These are phyloP conservation scores for Crypturellus tataupa DNA, from an alignment of 2,797 vertebrate genomes.

Conservation along the genomic window DNA sequence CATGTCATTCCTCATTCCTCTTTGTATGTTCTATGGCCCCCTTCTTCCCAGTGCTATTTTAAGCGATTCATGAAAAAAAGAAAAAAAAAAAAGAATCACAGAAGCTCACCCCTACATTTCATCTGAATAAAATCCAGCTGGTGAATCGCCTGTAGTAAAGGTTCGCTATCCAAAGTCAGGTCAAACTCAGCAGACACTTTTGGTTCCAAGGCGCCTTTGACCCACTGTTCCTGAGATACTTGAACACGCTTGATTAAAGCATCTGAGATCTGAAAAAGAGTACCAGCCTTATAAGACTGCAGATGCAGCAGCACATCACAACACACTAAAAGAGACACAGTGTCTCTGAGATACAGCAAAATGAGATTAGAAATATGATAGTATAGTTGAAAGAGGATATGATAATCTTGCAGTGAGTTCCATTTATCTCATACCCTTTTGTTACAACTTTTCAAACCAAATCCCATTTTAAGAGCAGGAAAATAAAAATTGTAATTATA, in stretches of 20 bases:
- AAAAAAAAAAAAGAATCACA: constrained; percentile 46
- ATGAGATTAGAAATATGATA: neutral
- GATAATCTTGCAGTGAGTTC: neutral
- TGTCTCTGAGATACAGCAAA: neutral
- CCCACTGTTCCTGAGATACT: constrained; percentile 97
- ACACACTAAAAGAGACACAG: neutral
- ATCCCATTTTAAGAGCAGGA: neutral
- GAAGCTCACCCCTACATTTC: constrained; percentile 92
- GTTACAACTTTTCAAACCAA: neutral
- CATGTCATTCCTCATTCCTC: neutral
- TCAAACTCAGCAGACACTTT: constrained; percentile 96
- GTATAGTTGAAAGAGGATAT: neutral
- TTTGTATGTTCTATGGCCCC: fast-evolving
- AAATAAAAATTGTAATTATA: neutral
- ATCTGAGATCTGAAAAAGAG: constrained; percentile 90
- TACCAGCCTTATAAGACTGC: neutral
- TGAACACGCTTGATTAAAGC: constrained; percentile 95
- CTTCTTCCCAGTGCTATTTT: neutral
- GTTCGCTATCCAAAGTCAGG: constrained; percentile 92
- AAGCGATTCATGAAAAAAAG: neutral
- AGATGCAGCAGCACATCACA: neutral
- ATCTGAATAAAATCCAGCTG: constrained; percentile 97
- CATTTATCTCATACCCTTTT: neutral
- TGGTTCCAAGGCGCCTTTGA: constrained; percentile 95
- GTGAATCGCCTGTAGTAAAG: constrained; percentile 93